Evolutionary conservation across 2,113 vertebrate species (phyloP), one percentile per base, ranked within the genome.

Genomic region (Nibea albiflora): DNA sequence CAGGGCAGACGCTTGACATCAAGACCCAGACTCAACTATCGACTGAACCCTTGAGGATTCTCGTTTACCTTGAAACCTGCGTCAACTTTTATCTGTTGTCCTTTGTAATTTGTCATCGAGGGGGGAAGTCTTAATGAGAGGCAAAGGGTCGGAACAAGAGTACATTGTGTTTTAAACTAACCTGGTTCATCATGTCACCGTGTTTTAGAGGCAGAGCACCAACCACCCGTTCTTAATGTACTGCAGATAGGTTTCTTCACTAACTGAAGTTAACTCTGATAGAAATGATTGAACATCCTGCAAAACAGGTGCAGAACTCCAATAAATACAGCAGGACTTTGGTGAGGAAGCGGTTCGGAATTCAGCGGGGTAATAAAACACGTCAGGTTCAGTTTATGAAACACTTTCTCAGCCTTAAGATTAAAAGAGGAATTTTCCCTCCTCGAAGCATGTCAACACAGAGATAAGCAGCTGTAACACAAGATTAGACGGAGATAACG

Each of bases 61-160:
- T 53, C 31, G 2, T 46, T 63, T 19, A 62, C 80, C 64, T 60
- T 66, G 46, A 77, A 76, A 35, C 28, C 3, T 31, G 9, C 65
- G 16, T 35, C 53, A 26, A 10, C n/a, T 56, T 35, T 53, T n/a
- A 52, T 58, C 70, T 49, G 0, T 44, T 14, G 61, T 22, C 52
- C 58, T 54, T 5, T 63, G 68, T 69, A 39, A 49, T 84, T 56
- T 56, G 47, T 73, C 56, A 54, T 73, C 47, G 6, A n/a, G n/a
- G n/a, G 49, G 57, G 9, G 7, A 49, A 28, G 50, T 77, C 26
- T 53, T 24, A 70, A 22, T 14, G 14, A 42, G 47, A 47, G 9
- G 49, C n/a, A 17, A 58, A 57, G 15, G 26, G n/a, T 28, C 2
- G 3, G 14, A 44, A 42, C 28, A 39, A 15, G 47, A 54, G 19